Conservation (phyloP, 2,113 vertebrate species). For the Perca flavescens region DNA sequence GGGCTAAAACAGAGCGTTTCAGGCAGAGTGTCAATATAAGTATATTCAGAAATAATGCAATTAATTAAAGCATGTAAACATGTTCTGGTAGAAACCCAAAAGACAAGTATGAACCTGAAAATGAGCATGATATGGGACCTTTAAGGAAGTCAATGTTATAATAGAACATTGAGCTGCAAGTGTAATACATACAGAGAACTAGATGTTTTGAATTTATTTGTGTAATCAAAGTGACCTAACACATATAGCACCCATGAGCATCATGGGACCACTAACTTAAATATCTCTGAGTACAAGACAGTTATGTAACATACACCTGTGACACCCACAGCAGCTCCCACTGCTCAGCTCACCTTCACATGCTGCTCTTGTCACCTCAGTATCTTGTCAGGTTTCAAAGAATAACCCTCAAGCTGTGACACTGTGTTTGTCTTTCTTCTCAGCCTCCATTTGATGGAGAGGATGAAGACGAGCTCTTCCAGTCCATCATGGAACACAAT, state of each 20-base stretch:
- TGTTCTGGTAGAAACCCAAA: too few relatives aligned
- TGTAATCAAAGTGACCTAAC: background rate
- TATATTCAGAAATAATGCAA: too few relatives aligned
- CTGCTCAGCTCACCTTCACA: slow-evolving; percentile 18
- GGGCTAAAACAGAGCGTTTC: too few relatives aligned
- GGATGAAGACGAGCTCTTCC: slow-evolving; percentile 97
- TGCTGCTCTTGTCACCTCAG: background rate
- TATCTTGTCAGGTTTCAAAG: background rate
- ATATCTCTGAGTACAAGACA: background rate
- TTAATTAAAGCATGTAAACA: too few relatives aligned
- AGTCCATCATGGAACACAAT: slow-evolving; percentile 99
- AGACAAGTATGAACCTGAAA: too few relatives aligned
- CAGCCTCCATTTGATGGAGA: slow-evolving; percentile 98
- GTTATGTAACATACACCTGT: background rate
- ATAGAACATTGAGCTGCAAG: background rate
- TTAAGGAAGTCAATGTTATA: background rate
- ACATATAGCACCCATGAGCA: background rate
- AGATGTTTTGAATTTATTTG: background rate
- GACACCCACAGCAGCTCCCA: background rate
- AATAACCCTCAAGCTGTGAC: background rate
- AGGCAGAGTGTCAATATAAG: too few relatives aligned
- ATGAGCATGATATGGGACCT: background rate
- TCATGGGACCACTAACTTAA: background rate
- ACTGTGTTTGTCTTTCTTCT: slow-evolving; percentile 13
- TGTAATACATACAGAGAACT: background rate